Percentiles rank a stretch among this genome's conserved stretches.
phyloP scores from a whole-genome alignment of 2,797 vertebrate species.

The Anisognathus igniventris region DNA sequence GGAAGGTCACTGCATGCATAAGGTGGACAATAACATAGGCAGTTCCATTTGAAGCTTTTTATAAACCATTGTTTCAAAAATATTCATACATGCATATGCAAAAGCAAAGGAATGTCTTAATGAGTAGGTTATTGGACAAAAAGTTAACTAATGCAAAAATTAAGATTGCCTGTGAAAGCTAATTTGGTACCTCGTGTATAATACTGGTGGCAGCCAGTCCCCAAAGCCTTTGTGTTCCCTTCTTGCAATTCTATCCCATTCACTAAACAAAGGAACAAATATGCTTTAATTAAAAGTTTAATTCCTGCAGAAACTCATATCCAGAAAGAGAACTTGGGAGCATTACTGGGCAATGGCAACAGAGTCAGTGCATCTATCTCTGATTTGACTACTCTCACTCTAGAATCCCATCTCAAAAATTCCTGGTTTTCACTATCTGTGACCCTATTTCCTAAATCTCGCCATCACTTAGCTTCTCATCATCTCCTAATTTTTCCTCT shows the following conservation, averaged over 20 bases:
- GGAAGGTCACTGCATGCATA: background rate
- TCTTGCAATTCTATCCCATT: background rate
- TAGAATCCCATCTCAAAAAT: background rate
- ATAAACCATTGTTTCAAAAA: background rate
- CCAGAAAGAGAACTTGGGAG: background rate
- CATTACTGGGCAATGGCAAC: background rate
- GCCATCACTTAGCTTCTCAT: background rate
- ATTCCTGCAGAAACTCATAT: background rate
- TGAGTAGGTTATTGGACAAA: background rate
- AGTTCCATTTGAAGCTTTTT: background rate
- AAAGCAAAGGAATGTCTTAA: background rate
- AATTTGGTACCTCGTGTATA: background rate
- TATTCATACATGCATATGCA: background rate
- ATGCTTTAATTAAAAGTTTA: background rate
- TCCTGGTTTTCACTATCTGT: background rate
- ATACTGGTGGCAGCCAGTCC: background rate
- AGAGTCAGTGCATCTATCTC: background rate
- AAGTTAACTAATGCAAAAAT: slow-evolving; percentile 15
- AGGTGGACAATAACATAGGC: background rate
- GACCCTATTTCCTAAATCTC: background rate
- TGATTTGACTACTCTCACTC: background rate
- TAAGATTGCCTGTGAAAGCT: background rate
- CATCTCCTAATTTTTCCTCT: background rate
- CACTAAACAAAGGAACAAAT: background rate
- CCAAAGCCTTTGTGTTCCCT: background rate